Evolutionary conservation across 2,797 vertebrate species (phyloP), one percentile per base, ranked within the genome.

Genomic region (Prionace glauca): DNA sequence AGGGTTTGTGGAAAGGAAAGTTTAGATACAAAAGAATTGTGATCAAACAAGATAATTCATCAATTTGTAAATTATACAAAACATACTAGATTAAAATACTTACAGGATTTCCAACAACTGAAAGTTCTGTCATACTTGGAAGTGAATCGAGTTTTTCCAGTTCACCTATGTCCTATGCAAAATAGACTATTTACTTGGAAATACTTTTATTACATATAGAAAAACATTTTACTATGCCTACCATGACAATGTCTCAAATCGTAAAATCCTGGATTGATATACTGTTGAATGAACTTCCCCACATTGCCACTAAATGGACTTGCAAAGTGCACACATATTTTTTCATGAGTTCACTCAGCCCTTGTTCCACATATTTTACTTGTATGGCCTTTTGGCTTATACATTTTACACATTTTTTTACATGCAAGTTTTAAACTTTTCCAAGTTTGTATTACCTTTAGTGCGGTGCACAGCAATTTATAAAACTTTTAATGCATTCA

Each of bases 111-210:
- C 98, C 97, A 67, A 97, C 96, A 95, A 99, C 96, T 96, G 98
- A 98, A 96, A 99, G 98, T 96, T 99, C 98, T 32, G 96, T 97
- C 96, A 99, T 97, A 22, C 97, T 98, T 88, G 98, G 97, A 96
- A 98, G 97, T 95, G 96, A 96, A 56, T 98, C 97, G 95, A 98
- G 97, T 96, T 99, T 99, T 96, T 99, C 98, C 95, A 98, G 97
- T 97, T 99, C 98, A 94, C 97, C 90, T 41, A 98, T 96, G 88
- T 99, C 98, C 98, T 99, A 96, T 94, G 96, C 96, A 96, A 96
- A 96, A 96, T 94, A 7, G 95, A 56, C 96, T 41, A 96, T 26
- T 26, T 87, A 95, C 14, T 65, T 95, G 50, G 10, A 45, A 90
- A 90, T 60, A 62, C 2, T 62, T 62, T 8, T 18, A 62, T 62